Conservation (phyloP, 2,113 vertebrate genomes). For the Malurus elegans region DNA sequence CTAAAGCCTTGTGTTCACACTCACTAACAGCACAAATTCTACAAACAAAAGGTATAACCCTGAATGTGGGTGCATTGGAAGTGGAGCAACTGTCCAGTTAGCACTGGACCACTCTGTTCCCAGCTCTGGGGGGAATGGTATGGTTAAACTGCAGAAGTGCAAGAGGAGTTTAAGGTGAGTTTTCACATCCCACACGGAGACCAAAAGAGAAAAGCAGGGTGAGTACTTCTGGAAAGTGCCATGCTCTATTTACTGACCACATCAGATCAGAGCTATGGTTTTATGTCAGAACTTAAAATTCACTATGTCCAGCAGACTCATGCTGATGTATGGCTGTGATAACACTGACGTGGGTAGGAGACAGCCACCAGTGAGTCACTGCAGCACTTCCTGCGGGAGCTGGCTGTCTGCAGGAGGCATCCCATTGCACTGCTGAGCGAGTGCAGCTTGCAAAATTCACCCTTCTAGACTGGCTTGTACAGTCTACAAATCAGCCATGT, state of each 20-base stretch:
- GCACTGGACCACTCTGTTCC: neutral
- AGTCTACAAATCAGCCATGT: neutral
- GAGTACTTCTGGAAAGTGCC: slow-evolving; percentile 5
- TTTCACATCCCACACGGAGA: neutral
- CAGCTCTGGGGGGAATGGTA: neutral
- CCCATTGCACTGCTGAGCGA: neutral
- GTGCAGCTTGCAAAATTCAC: neutral
- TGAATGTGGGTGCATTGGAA: neutral
- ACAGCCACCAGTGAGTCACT: slow-evolving; percentile 13
- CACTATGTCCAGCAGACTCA: neutral
- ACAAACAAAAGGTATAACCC: neutral
- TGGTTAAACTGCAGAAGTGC: neutral
- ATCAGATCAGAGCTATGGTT: neutral
- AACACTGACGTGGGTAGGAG: slow-evolving; percentile 10
- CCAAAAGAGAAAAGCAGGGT: neutral
- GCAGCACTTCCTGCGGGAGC: neutral
- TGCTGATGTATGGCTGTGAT: neutral
- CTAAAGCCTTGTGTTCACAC: neutral
- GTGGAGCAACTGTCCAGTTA: neutral
- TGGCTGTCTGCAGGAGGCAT: neutral
- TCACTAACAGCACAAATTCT: neutral
- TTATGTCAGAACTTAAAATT: neutral
- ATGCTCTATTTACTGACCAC: neutral
- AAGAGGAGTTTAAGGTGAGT: slow-evolving; percentile 5
- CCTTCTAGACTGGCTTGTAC: neutral